These are phyloP conservation scores for Actinemys pallida DNA, from an alignment of 2,113 vertebrate genomes.

Conservation along the genomic window DNA sequence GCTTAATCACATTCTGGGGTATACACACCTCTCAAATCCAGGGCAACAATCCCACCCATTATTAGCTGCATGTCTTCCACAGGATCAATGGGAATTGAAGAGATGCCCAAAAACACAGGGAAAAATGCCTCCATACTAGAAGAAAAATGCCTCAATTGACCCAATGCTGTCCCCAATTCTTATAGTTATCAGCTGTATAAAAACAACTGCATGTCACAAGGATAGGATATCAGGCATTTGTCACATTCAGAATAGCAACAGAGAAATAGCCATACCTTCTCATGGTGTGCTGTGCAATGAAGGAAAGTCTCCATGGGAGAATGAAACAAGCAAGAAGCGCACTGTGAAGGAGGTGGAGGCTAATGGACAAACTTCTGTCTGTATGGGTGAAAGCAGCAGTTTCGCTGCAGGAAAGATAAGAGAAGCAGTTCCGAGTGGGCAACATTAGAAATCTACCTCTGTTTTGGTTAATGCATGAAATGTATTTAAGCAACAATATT, in stretches of 20 bases:
- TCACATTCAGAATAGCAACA: rapidly evolving
- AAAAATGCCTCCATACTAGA: background rate
- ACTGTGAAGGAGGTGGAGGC: background rate
- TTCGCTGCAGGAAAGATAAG: background rate
- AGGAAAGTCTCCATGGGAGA: background rate
- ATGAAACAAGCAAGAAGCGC: background rate
- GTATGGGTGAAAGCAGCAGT: background rate
- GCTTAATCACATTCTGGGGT: too few species aligned
- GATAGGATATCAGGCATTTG: background rate
- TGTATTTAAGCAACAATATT: constrained; percentile 31
- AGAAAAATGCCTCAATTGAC: background rate
- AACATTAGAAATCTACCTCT: background rate
- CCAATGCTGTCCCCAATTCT: background rate
- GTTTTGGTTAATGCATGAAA: background rate
- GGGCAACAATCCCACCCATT: background rate
- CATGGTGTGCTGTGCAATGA: background rate
- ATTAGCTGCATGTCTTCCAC: background rate
- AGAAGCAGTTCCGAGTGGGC: background rate
- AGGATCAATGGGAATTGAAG: rapidly evolving
- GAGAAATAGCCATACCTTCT: background rate
- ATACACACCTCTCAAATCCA: too few species aligned
- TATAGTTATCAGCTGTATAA: background rate
- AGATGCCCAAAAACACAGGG: background rate
- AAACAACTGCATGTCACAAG: background rate
- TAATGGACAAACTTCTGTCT: background rate